Conservation (phyloP, 2,888 invertebrate genomes). For the Allacma fusca region DNA sequence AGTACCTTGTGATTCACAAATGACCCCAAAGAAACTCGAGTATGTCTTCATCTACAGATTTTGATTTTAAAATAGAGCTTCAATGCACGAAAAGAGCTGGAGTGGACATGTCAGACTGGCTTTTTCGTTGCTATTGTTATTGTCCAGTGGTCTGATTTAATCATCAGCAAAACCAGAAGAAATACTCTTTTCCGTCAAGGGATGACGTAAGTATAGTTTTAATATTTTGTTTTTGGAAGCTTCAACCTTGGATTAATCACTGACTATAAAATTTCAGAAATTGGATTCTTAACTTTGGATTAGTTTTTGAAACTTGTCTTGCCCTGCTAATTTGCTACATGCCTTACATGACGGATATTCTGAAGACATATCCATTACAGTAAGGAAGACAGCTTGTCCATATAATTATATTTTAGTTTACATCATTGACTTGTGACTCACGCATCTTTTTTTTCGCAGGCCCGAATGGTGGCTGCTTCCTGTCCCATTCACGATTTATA, state of each 20-base stretch:
- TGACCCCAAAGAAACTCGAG: not conserved
- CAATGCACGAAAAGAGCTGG: constrained; percentile 67
- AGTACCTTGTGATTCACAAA: no score
- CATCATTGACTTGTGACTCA: constrained; percentile 13
- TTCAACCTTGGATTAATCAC: not conserved
- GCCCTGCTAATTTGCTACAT: constrained; percentile 66
- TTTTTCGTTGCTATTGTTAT: constrained; percentile 98
- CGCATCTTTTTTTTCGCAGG: constrained; percentile 62
- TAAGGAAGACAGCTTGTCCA: constrained; percentile 61
- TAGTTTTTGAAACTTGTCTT: constrained; percentile 68
- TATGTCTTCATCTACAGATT: not conserved
- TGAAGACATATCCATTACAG: constrained; percentile 61
- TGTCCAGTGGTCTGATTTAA: constrained; percentile 97
- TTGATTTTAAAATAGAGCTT: constrained; percentile 43
- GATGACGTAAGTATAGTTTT: constrained; percentile 73
- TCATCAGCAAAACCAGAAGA: constrained; percentile 96
- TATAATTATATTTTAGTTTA: constrained; percentile 65
- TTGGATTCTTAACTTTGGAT: constrained; percentile 71
- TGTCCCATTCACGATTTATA: constrained; percentile 68
- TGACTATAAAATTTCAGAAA: constrained; percentile 64
- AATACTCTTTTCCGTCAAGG: constrained; percentile 96
- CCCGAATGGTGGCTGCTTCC: constrained; percentile 69
- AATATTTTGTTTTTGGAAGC: not conserved
- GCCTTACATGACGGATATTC: constrained; percentile 65
- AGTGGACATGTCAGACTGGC: constrained; percentile 97